A percentile compares a stretch with the other conserved stretches of the same genome.
Conservation (phyloP, 2,113 vertebrate species). For the Misgurnus anguillicaudatus region DNA sequence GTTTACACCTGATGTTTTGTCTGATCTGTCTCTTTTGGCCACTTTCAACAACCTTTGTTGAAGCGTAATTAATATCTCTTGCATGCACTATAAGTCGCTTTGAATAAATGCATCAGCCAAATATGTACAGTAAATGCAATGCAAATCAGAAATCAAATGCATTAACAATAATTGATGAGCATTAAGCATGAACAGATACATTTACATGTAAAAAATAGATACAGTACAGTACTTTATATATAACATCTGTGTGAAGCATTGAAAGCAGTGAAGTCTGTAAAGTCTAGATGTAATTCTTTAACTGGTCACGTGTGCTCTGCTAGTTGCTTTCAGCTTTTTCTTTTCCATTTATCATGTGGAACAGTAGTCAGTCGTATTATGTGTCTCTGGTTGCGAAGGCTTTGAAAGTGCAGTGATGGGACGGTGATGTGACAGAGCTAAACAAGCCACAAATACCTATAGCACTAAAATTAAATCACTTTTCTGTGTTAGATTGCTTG, state of each 20-base stretch:
- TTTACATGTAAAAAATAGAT: too few relatives aligned
- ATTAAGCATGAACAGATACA: too few relatives aligned
- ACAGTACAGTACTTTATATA: background rate
- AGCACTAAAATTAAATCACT: conserved; percentile 25
- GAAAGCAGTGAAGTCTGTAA: background rate
- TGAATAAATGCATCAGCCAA: too few relatives aligned
- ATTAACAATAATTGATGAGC: too few relatives aligned
- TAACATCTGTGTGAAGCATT: background rate
- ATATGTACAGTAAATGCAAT: too few relatives aligned
- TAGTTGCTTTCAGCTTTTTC: conserved; percentile 21
- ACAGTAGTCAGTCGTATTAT: conserved; percentile 24
- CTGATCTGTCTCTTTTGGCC: too few relatives aligned
- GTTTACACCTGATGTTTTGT: too few relatives aligned
- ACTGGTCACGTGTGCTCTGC: conserved; percentile 2
- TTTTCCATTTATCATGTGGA: conserved; percentile 35
- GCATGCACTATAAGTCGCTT: too few relatives aligned
- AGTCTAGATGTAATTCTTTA: background rate
- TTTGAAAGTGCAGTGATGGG: conserved; percentile 21
- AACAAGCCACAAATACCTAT: conserved; percentile 24
- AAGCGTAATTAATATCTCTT: too few relatives aligned
- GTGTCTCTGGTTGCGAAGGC: conserved; percentile 16
- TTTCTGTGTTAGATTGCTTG: background rate
- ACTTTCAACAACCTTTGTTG: too few relatives aligned
- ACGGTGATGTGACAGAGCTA: conserved; percentile 7
- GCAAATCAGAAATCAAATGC: too few relatives aligned